Base-by-base conservation (phyloP, 2,888 invertebrate genomes). In the Melanostoma scalare region DNA sequence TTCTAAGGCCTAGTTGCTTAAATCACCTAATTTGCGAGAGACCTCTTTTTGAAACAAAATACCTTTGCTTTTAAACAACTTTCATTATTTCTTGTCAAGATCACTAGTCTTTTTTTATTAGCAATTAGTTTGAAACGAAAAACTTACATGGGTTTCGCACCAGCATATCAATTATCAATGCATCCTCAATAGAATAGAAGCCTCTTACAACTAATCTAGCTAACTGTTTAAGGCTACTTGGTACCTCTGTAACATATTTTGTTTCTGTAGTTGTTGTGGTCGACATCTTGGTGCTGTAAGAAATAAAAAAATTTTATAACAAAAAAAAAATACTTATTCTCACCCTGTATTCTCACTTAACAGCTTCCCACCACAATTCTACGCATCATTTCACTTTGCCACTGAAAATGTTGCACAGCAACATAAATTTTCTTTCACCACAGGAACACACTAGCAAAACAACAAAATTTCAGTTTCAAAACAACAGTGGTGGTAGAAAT, bases 131-230 rank as follows among this genome's bases (percentile, higher is more conserved):
- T 8, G 4, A 10, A 46, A 6, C 33, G 20, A 44, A n/a, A 35
- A 6, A 85, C 91, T 90, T 93, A 94, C 98, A 98, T 33, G 98
- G 98, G 93, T 98, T 97, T 88, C 98, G 93, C 56, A 99, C 97
- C 53, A 99, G 92, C 96, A 99, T 97, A 91, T 99, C 98, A 61
- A 99, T 96, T 71, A 99, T 96, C 35, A 99, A 93, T 0, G 97
- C 95, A 93, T 99, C 98, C 92, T 99, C 98, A 86, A 96, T 95
- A 0, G 95, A 94, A 90, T 98, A 99, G 92, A 99, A 99, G 2
- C 98, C 98, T 87, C 98, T 92, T 0, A 97, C 97, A 30, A 98
- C 97, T 38, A 98, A 93, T 69, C 98, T 94, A 30, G 98, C 97
- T 75, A 99, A 92, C 91, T 98, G 96, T 90, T 98, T 98, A 81